These are phyloP conservation scores for Hylaea fasciaria DNA, from an alignment of 2,888 invertebrate genomes.

Conservation along the genomic window DNA sequence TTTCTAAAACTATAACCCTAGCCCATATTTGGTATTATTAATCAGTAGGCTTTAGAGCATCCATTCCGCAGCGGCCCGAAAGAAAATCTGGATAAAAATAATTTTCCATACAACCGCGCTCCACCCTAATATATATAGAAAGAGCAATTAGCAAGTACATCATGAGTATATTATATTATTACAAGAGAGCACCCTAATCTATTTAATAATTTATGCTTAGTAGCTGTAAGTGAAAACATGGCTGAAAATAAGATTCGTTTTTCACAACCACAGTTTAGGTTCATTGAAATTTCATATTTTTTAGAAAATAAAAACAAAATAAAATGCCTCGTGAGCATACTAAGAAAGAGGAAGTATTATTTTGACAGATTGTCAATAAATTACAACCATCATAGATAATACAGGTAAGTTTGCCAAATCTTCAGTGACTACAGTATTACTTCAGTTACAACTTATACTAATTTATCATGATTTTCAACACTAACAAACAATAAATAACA, in stretches of 20 bases:
- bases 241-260: constrained; percentile 49
- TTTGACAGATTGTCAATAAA: background rate
- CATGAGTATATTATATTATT: constrained; percentile 51
- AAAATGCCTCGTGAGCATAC: constrained; percentile 2
- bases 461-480: constrained; percentile 14
- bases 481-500: constrained; percentile 18
- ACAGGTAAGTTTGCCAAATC: background rate
- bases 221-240: constrained; percentile 48
- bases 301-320: background rate
- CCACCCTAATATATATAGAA: too few relatives aligned
- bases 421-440: too few relatives aligned
- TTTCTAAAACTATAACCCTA: too few relatives aligned
- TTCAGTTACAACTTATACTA: background rate
- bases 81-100: too few relatives aligned
- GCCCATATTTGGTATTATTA: too few relatives aligned
- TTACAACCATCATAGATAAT: background rate
- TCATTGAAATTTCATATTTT: constrained; percentile 31
- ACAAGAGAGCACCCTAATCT: constrained; percentile 58
- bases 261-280: constrained; percentile 52
- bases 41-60: too few relatives aligned
- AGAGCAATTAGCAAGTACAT: constrained; percentile 56
- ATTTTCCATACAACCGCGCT: too few relatives aligned
- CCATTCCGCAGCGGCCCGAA: too few relatives aligned
- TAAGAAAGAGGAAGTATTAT: constrained; percentile 1
- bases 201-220: constrained; percentile 44